These are phyloP conservation scores for Epinephelus coioides DNA, from an alignment of 2,797 vertebrate genomes.

Conservation along the genomic window DNA sequence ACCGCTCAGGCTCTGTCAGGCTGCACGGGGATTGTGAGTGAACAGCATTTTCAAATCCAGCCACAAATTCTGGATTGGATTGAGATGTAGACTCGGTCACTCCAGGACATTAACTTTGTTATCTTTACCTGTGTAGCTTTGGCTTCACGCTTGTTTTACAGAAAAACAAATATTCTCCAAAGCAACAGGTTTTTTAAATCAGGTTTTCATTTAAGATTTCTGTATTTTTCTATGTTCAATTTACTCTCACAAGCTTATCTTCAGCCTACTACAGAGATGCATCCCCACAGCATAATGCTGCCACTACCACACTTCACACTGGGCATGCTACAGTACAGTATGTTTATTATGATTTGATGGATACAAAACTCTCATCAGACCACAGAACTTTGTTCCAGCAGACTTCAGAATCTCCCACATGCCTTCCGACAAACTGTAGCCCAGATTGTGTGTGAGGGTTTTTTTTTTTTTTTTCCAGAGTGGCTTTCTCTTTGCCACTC, in stretches of 20 bases:
- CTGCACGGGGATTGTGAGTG: background rate
- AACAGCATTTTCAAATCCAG: constrained; percentile 5
- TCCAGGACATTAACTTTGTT: background rate
- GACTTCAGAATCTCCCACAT: constrained; percentile 1
- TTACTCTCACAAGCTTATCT: background rate
- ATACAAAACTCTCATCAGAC: constrained; percentile 15
- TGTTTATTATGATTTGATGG: constrained; percentile 23
- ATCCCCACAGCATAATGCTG: background rate
- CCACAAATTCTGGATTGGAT: background rate
- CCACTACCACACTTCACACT: background rate
- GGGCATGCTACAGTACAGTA: background rate
- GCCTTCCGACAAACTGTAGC: no score
- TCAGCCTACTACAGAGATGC: background rate
- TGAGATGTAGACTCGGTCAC: background rate
- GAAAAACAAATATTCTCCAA: background rate
- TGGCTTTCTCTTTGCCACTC: background rate
- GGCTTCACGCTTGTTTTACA: background rate
- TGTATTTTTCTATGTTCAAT: background rate
- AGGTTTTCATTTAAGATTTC: background rate
- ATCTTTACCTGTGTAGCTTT: constrained; percentile 1
- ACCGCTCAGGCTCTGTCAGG: background rate
- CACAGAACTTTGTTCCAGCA: constrained; percentile 2
- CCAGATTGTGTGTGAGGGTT: no score
- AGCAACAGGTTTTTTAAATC: background rate
- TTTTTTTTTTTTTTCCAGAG: background rate